phyloP scores from a whole-genome alignment of 1,140 invertebrate genomes.

The Drosophila bocki region DNA sequence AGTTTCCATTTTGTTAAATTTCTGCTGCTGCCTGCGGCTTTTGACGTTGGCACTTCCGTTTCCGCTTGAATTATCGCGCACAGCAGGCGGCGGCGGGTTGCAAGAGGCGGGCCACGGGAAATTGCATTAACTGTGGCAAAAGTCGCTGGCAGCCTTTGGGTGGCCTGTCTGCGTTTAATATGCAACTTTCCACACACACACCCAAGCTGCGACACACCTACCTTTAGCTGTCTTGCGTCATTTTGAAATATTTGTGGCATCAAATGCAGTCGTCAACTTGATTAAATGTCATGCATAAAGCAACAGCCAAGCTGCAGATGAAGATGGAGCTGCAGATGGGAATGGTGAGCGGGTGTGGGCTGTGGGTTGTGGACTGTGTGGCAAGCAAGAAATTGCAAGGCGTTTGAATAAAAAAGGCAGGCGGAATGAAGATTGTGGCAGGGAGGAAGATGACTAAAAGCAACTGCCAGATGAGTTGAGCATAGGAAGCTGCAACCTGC shows the following conservation, averaged over 20 bases:
- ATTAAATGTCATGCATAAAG: conserved; percentile 84
- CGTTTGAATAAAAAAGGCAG: conserved; percentile 59
- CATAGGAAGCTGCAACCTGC: conserved; percentile 25
- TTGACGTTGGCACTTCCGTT: conserved; percentile 82
- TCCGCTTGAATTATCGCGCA: conserved; percentile 82
- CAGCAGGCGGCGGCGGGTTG: conserved; percentile 51
- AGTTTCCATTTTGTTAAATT: conserved; percentile 79
- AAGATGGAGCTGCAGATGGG: conserved; percentile 46
- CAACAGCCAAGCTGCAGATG: conserved; percentile 72
- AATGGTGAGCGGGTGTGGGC: not conserved
- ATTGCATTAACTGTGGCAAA: conserved; percentile 82
- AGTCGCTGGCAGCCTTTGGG: conserved; percentile 57
- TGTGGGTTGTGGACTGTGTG: conserved; percentile 13
- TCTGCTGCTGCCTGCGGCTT: conserved; percentile 64
- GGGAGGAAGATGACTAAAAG: conserved; percentile 46
- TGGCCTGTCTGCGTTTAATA: conserved; percentile 78
- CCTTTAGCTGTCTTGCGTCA: conserved; percentile 72
- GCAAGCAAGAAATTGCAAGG: conserved; percentile 69
- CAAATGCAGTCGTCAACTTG: conserved; percentile 84
- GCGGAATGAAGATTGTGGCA: conserved; percentile 25
- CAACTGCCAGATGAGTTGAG: conserved; percentile 29
- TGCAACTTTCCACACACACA: conserved; percentile 74
- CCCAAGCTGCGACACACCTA: conserved; percentile 23
- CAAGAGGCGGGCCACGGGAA: conserved; percentile 57
- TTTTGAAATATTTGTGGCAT: conserved; percentile 84